A percentile compares a stretch with the other conserved stretches of the same genome.
Conservation (phyloP, 1,140 invertebrate species). For the Drosophila kikkawai region DNA sequence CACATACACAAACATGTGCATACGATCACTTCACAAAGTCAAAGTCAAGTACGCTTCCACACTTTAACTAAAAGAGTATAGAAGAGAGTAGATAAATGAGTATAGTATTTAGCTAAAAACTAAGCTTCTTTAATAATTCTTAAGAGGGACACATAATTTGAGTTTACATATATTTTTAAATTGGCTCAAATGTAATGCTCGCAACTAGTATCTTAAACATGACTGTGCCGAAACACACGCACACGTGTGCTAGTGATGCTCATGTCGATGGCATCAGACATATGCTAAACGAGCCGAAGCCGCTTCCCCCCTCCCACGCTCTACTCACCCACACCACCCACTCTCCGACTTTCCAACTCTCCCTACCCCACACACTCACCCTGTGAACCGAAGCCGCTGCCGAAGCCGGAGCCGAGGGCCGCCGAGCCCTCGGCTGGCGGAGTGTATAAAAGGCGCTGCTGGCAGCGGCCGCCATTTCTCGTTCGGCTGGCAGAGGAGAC, state of each 20-base stretch:
- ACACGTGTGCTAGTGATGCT: constrained; percentile 35
- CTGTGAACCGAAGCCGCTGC: constrained; percentile 20
- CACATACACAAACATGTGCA: background rate
- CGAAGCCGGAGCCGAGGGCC: constrained; percentile 27
- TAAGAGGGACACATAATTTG: background rate
- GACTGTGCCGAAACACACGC: constrained; percentile 6
- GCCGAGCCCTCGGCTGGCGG: constrained; percentile 1
- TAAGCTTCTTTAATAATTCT: no score
- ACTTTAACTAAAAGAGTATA: no score
- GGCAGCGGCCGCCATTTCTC: constrained; percentile 66
- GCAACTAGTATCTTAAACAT: background rate
- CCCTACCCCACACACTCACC: no score
- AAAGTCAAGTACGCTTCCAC: no score
- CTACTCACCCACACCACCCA: background rate
- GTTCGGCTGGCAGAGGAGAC: constrained; percentile 66
- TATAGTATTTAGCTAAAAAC: no score
- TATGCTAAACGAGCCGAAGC: constrained; percentile 73
- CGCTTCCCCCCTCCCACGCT: background rate
- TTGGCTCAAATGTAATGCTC: background rate
- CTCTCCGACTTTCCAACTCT: background rate
- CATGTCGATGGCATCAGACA: constrained; percentile 65
- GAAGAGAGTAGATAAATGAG: no score
- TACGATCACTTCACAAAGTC: background rate
- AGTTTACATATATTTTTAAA: background rate
- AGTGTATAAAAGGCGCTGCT: constrained; percentile 65